Base-by-base conservation (phyloP, 2,797 vertebrate species). In the Sebastes trivittatus region DNA sequence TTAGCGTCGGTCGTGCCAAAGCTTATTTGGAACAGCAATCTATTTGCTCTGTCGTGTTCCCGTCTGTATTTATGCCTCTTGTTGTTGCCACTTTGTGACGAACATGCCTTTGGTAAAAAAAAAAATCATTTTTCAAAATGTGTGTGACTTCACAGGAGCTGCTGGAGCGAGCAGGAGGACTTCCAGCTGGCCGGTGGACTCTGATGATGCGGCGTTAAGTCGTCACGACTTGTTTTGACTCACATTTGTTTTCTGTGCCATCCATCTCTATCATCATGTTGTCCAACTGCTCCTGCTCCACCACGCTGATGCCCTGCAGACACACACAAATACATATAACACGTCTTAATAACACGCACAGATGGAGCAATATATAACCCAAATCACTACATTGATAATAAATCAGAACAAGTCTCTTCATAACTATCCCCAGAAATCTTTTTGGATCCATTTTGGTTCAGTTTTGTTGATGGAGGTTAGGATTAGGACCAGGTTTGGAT, bases 251-350 rank as follows among this genome's bases (percentile, higher is more conserved):
- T 77, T 99, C 98, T 0, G 98, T 96, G 49, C 98, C 98, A 2
- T 99, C 98, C 98, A 99, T 97, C 78, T 98, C 96, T 2, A 99
- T 95, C 98, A 99, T 98, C 88, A 94, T 89, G 86, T 97, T 97
- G 95, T 98, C 98, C 20, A 99, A 90, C 94, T 98, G 97, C 79
- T 99, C 97, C 92, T 99, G 98, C 20, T 99, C 98, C 75, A 94
- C 94, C n/a, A 98, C 97, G 0, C 73, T 97, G 85, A 98, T 14
- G 27, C 92, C 92, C 93, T 95, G 36, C 69, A 70, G 14, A 66
- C 55, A 72, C 65, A 75, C 61, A 74, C 13, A 84, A 1, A 75
- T 2, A 32, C 22, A 77, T 23, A 67, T 38, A 7, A 71, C 10
- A 80, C 62, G 8, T 11, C 75, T 23, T 46, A 16, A 49, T 13